A percentile compares a stretch with the other conserved stretches of the same genome.
Conservation (phyloP, 2,797 vertebrate species). For the Galago senegalensis region DNA sequence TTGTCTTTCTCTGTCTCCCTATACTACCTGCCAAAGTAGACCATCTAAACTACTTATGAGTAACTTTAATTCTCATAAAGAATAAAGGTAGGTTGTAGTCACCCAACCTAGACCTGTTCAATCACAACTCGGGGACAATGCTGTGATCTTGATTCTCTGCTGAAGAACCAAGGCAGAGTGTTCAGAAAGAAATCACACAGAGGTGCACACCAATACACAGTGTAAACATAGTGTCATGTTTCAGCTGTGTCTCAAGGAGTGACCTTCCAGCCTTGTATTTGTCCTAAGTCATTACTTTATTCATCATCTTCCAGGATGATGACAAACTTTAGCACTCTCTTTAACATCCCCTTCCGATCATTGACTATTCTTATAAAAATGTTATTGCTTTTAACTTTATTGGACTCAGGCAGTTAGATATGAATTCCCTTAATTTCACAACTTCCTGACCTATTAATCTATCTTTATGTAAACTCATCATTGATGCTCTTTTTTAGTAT, state of each 20-base stretch:
- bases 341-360: neutral
- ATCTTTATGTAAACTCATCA: neutral
- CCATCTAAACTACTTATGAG: neutral
- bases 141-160: neutral
- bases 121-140: neutral
- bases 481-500: neutral
- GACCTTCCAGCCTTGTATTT: neutral
- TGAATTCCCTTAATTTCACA: neutral
- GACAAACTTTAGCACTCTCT: neutral
- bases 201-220: too few relatives aligned
- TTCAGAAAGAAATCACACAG: neutral
- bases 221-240: rapidly evolving
- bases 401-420: neutral
- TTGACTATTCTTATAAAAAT: neutral
- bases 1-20: neutral
- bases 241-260: neutral
- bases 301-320: neutral
- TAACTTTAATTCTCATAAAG: neutral
- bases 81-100: neutral
- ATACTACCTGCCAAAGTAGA: neutral
- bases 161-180: neutral
- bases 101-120: too few relatives aligned
- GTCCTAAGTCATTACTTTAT: neutral
- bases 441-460: too few relatives aligned
- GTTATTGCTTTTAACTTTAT: neutral